phyloP scores from a whole-genome alignment of 1,140 invertebrate genomes.

The Drosophila arawakana region DNA sequence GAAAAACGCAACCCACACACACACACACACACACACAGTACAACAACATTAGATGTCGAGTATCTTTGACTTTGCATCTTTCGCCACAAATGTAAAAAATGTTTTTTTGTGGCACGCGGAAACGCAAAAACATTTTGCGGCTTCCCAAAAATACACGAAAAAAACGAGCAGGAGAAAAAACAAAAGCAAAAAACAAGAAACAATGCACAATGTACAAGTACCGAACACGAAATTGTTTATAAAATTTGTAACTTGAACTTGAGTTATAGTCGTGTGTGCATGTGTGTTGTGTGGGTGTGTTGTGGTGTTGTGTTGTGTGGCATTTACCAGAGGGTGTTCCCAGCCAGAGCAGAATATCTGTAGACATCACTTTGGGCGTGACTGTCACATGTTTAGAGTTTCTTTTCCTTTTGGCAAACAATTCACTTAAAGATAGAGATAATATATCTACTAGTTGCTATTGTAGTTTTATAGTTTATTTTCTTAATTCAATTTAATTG shows the following conservation, averaged over 20 bases:
- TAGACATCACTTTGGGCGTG: constrained; percentile 12
- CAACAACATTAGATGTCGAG: constrained; percentile 32
- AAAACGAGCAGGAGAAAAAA: constrained; percentile 11
- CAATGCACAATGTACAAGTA: constrained; percentile 65
- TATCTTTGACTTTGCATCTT: constrained; percentile 45
- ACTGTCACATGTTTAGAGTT: not conserved
- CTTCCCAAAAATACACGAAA: constrained; percentile 15
- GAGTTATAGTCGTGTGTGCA: constrained; percentile 59
- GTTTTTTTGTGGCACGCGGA: constrained; percentile 62
- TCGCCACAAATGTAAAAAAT: constrained; percentile 28
- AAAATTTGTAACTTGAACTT: constrained; percentile 78
- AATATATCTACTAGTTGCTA: not conserved
- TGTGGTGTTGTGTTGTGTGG: constrained; percentile 20
- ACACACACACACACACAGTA: constrained; percentile 16
- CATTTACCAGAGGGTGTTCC: constrained; percentile 20
- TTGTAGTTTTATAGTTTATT: constrained; percentile 1
- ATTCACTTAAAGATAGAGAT: not conserved
- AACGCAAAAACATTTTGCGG: constrained; percentile 55
- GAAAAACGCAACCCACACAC: constrained; percentile 62
- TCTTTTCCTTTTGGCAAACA: not conserved
- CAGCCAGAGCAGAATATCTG: constrained; percentile 19
- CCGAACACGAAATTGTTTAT: constrained; percentile 53
- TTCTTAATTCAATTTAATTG: constrained; percentile 2
- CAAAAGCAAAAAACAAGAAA: constrained; percentile 43
- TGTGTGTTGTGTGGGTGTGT: constrained; percentile 18